These are phyloP conservation scores for Gerris buenoi DNA, from an alignment of 1,140 invertebrate genomes.

Conservation along the genomic window DNA sequence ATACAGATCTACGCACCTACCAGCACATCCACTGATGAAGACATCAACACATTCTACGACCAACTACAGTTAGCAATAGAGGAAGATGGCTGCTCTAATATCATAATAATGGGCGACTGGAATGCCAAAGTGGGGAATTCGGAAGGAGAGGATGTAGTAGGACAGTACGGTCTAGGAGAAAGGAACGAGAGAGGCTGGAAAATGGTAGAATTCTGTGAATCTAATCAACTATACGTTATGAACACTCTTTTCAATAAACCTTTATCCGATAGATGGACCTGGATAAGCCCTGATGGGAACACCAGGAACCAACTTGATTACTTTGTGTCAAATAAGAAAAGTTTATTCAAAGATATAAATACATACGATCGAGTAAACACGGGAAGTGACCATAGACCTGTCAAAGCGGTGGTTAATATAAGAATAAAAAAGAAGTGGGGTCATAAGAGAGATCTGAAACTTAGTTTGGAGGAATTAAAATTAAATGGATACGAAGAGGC, in stretches of 20 bases:
- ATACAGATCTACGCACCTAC: no score
- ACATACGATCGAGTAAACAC: background rate
- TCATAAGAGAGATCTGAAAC: background rate
- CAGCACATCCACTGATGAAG: no score
- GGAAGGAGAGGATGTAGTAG: no score
- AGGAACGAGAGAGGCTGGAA: no score
- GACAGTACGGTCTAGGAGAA: no score
- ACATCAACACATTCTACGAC: no score
- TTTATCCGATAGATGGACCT: background rate
- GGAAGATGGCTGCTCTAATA: no score
- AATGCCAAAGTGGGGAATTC: no score
- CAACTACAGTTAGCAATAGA: no score
- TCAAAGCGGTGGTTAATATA: background rate
- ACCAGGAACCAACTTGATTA: constrained; percentile 4
- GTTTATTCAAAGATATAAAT: constrained; percentile 4
- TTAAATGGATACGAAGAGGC: no score
- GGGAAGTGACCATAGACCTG: constrained; percentile 6
- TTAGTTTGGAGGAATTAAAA: background rate
- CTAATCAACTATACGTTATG: background rate
- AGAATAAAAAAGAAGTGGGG: background rate
- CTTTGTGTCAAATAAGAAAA: background rate
- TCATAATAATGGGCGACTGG: no score
- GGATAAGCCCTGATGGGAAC: constrained; percentile 4
- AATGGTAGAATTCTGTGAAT: background rate
- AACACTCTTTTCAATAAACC: constrained; percentile 5